Conservation (phyloP, 2,888 invertebrate species). For the Tromatobia lineatoria region DNA sequence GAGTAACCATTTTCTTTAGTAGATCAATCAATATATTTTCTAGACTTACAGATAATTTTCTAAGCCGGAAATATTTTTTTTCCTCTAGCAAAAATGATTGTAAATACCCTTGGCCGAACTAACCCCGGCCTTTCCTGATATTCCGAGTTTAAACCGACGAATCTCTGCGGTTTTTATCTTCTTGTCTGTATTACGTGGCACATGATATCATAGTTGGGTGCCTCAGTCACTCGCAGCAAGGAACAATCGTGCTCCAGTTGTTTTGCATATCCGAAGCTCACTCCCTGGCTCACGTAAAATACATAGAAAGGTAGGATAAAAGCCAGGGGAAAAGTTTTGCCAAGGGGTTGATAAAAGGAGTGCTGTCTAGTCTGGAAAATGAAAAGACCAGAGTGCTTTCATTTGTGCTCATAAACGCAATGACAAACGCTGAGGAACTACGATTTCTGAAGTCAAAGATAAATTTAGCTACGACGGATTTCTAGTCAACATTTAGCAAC, state of each 20-base stretch:
- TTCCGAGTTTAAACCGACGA: neutral
- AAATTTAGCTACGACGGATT: neutral
- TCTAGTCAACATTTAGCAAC: neutral
- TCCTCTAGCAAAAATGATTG: too few relatives aligned
- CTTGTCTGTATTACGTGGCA: neutral
- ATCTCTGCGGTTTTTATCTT: slow-evolving; percentile 5
- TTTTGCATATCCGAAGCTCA: slow-evolving; percentile 23
- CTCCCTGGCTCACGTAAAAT: neutral
- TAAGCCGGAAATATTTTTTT: too few relatives aligned
- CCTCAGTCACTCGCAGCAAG: neutral
- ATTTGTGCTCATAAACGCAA: neutral
- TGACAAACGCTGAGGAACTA: neutral
- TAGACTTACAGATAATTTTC: too few relatives aligned
- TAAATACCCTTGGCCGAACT: too few relatives aligned
- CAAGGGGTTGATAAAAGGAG: slow-evolving; percentile 30
- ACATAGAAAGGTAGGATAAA: slow-evolving; percentile 15
- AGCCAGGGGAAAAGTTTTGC: slow-evolving; percentile 19
- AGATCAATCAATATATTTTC: too few relatives aligned
- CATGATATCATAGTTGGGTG: neutral
- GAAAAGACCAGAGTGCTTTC: neutral
- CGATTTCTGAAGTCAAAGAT: neutral
- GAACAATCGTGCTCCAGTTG: slow-evolving; percentile 9
- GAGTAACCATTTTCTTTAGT: too few relatives aligned
- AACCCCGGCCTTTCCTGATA: neutral
- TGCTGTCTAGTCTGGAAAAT: neutral